Evolutionary conservation across 2,888 invertebrate species (phyloP), one percentile per base, ranked within the genome.

Genomic region (Trichopoda pennipes): DNA sequence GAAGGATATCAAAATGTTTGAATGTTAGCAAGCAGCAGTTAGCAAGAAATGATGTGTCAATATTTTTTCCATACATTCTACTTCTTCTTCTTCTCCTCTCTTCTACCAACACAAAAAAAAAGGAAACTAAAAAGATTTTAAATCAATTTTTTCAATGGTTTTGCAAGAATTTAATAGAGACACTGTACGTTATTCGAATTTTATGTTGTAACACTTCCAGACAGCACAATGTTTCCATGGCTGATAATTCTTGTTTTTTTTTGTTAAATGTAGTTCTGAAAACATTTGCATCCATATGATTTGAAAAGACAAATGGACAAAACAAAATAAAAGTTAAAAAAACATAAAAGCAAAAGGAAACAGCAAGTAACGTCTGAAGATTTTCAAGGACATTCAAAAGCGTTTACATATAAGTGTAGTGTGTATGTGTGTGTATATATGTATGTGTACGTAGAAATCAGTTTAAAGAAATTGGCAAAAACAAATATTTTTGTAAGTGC

Each of bases 311-410:
- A 75, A 72, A 72, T 58, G 72, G 72, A 32, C 23, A 75, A 51
- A 74, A 21, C 12, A 1, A 44, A 12, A 38, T 17, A 2, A 21
- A 32, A 16, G 7, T 17, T 32, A 2, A 9, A 28, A 9, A 56
- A 47, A 44, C 8, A 6, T 28, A 51, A 56, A 49, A 69, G 61
- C n/a, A n/a, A 66, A 77, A 77, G 38, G 49, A 66, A 75, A 66
- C 35, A 64, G 58, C 47, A 75, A 68, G 55, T 55, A 63, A 79
- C 56, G 75, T 79, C 82, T 79, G 68, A 82, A 82, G 82, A 82
- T 79, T 82, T 73, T 82, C 82, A 82, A 82, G 82, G 82, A 82
- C 82, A 82, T 79, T 79, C 58, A 47, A 9, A 17, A 61, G 55
- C 17, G 56, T 44, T 12, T 68, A 21, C 14, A 32, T 42, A 9